Evolutionary conservation across 2,797 vertebrate genomes (phyloP).

Genomic region (Phyllotis vaccarum): DNA sequence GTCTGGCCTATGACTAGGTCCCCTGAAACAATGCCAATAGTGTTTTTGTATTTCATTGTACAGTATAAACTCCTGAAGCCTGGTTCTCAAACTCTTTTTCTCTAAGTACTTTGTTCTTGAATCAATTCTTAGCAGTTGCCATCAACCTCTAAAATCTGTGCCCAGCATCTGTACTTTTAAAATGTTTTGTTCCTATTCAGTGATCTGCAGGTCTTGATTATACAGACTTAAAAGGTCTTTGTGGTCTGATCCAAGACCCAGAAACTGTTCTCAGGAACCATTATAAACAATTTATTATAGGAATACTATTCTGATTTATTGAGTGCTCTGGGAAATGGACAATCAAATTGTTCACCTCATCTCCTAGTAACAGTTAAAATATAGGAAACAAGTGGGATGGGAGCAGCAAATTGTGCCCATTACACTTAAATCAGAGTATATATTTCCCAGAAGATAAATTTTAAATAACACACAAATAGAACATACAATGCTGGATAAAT

Average conservation of each 20-base stretch:
- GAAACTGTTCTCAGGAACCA: background rate
- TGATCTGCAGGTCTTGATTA: background rate
- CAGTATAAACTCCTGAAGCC: background rate
- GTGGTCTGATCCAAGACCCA: background rate
- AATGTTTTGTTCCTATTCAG: background rate
- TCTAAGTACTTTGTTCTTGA: background rate
- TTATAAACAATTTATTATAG: constrained; percentile 52
- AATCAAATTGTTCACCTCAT: constrained; percentile 45
- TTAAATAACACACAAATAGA: constrained; percentile 22
- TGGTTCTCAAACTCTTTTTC: background rate
- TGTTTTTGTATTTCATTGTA: background rate
- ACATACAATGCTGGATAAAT: background rate
- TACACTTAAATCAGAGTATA: constrained; percentile 4
- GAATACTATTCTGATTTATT: constrained; percentile 46
- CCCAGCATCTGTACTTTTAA: background rate
- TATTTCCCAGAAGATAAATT: constrained; percentile 53
- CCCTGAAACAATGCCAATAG: background rate
- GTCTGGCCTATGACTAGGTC: background rate
- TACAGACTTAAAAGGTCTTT: constrained; percentile 21
- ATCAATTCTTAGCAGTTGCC: background rate
- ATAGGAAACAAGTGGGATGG: constrained; percentile 16
- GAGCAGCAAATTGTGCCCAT: constrained; percentile 34
- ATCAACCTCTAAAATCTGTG: background rate
- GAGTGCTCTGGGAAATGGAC: constrained; percentile 17
- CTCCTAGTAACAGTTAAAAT: constrained; percentile 50